Evolutionary conservation across 2,113 vertebrate species (phyloP), one percentile per base, ranked within the genome.

Genomic region (Oreotrochilus melanogaster): DNA sequence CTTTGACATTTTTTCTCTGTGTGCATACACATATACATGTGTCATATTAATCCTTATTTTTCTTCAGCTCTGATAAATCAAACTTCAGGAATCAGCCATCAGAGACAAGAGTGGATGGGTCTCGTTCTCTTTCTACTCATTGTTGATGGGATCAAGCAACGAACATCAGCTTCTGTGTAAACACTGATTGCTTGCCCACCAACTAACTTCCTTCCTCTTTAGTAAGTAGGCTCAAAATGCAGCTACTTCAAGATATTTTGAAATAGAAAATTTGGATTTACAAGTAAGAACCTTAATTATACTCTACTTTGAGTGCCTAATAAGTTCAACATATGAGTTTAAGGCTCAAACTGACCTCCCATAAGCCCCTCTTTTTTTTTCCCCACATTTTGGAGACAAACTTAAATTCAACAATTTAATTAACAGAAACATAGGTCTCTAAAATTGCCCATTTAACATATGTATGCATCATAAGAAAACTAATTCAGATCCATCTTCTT

Each of bases 301-400:
- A 31, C 7, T 91, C 14, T 11, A n/a, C 10, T 70, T n/a, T 5
- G 14, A 17, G 7, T 81, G 28, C 42, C 31, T 18, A 47, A 82
- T 43, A 88, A 14, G 11, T 60, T 14, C 0, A 0, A 47, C 4
- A 4, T 33, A 37, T 1, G 1, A 93, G 7, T 15, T 88, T 75
- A 72, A 75, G 19, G 25, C 15, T 79, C 45, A 89, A 74, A 43
- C 16, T 33, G 19, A 48, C 25, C 25, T 51, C 24, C 31, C 30
- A 18, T 47, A 67, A 76, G 11, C 18, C 10, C 39, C 51, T 54
- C 4, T 14, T 11, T 24, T 70, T 64, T 47, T 47, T 45, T 75
- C 90, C 71, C 19, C 13, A 13, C 6, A 7, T 53, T 88, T 58
- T 67, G 8, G 31, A 89, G 23, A 79, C 10, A 10, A 19, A 62